Conservation (phyloP, 1,140 invertebrate species). For the Pogonomyrmex californicus region DNA sequence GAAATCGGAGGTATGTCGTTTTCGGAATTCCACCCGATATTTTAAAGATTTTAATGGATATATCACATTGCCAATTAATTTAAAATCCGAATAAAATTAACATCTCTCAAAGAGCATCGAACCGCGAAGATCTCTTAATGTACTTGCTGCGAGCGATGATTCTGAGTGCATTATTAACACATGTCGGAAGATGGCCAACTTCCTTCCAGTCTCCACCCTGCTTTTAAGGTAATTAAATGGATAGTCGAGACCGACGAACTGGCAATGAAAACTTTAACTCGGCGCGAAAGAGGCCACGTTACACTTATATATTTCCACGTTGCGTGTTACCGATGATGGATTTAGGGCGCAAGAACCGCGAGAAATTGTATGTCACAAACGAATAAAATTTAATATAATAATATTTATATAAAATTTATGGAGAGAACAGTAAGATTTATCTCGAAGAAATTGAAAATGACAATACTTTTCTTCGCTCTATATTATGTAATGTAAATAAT, state of each 20-base stretch:
- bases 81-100: slow-evolving; percentile 24
- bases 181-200: slow-evolving; percentile 4
- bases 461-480: too few species aligned
- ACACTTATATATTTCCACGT: neutral
- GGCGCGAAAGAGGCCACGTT: slow-evolving; percentile 35
- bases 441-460: neutral
- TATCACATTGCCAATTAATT: neutral
- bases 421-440: neutral
- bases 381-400: neutral
- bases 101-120: slow-evolving; percentile 23
- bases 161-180: slow-evolving; percentile 67
- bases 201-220: slow-evolving; percentile 32
- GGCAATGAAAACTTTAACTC: slow-evolving; percentile 44
- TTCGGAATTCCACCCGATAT: neutral
- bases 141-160: slow-evolving; percentile 19
- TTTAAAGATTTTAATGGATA: neutral
- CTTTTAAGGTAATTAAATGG: slow-evolving; percentile 74
- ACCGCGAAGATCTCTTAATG: slow-evolving; percentile 38
- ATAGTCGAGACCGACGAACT: neutral
- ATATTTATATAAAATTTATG: neutral
- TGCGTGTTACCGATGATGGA: neutral
- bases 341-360: slow-evolving; percentile 14
- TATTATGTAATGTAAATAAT: too few species aligned
- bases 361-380: neutral
- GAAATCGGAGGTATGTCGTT: too few species aligned